Conservation (phyloP, 2,888 invertebrate genomes). For the Drosophila histrio region DNA sequence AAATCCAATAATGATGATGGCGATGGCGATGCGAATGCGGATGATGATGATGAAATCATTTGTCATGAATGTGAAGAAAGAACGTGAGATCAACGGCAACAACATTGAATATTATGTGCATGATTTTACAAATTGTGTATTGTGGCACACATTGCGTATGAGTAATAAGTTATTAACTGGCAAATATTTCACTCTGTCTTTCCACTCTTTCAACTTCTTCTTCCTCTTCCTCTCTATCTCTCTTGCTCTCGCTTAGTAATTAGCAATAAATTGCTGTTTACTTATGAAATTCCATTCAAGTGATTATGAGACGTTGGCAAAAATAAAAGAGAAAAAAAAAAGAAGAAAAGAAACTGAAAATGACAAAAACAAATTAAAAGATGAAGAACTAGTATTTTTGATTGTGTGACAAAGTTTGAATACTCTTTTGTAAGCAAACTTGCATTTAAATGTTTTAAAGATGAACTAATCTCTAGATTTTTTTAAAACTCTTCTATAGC, state of each 20-base stretch:
- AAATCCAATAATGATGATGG: conserved; percentile 24
- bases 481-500: no score
- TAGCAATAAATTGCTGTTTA: conserved; percentile 15
- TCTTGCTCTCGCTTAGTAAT: conserved; percentile 18
- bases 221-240: background rate
- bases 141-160: conserved; percentile 44
- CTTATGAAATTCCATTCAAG: conserved; percentile 39
- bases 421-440: no score
- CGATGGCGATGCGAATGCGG: conserved; percentile 2
- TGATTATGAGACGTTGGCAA: conserved; percentile 15
- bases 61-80: background rate
- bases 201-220: background rate
- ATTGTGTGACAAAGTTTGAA: background rate
- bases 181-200: background rate
- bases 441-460: no score
- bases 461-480: no score
- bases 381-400: background rate
- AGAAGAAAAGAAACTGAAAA: background rate
- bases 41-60: conserved; percentile 39
- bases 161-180: conserved; percentile 30
- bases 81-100: conserved; percentile 9
- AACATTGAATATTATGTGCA: background rate
- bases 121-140: conserved; percentile 14
- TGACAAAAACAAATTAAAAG: no score
- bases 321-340: background rate